Evolutionary conservation across 2,113 vertebrate genomes (phyloP).

Genomic region (Mus spicilegus): DNA sequence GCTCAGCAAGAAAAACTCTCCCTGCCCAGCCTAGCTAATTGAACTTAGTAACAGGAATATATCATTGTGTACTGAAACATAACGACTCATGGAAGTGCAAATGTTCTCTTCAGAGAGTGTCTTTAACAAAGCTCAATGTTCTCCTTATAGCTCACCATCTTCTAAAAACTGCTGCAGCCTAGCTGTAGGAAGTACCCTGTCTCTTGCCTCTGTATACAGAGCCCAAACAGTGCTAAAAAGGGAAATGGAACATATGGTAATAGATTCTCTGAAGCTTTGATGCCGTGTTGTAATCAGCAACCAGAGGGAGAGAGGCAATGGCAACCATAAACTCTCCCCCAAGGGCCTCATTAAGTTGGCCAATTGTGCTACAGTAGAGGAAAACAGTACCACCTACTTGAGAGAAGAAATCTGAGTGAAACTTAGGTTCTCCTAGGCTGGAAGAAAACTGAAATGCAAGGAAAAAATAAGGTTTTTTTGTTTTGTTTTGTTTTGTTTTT

Average conservation of each 20-base stretch:
- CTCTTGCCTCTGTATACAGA: conserved; percentile 68
- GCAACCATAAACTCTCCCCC: conserved; percentile 62
- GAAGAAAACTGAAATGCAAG: neutral
- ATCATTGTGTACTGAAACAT: neutral
- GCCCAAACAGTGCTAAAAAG: conserved; percentile 76
- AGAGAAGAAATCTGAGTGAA: neutral
- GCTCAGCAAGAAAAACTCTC: neutral
- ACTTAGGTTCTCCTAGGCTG: conserved; percentile 17
- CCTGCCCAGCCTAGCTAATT: neutral
- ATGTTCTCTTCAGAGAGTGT: conserved; percentile 50
- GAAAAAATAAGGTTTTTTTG: neutral
- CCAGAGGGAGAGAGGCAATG: conserved; percentile 8
- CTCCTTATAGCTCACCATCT: conserved; percentile 59
- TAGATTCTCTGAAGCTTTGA: conserved; percentile 74
- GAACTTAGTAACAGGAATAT: neutral
- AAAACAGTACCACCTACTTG: conserved; percentile 50
- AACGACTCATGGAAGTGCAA: neutral
- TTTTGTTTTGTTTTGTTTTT: neutral
- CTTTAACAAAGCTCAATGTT: conserved; percentile 25
- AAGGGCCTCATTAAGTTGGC: conserved; percentile 75
- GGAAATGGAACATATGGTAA: conserved; percentile 77
- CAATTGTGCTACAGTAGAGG: neutral
- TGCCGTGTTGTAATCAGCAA: conserved; percentile 65
- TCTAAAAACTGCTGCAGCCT: conserved; percentile 63
- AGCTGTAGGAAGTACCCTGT: conserved; percentile 66